Conservation (phyloP, 2,888 invertebrate species). For the Agonum fuliginosum region DNA sequence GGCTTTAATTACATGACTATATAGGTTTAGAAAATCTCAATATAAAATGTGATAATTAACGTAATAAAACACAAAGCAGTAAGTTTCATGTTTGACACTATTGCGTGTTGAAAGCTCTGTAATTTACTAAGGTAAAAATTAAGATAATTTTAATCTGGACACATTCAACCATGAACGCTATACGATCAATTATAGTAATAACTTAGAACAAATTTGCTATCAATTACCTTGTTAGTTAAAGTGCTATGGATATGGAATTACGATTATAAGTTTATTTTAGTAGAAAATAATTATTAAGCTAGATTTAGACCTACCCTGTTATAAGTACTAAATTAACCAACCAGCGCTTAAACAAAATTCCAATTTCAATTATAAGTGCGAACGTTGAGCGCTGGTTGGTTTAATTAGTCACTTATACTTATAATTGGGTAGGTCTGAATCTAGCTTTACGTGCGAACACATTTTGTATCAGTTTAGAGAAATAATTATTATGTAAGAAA, state of each 20-base stretch:
- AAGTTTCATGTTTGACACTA: neutral
- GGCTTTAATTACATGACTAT: neutral
- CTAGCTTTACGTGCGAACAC: no score
- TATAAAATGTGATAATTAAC: slow-evolving; percentile 36
- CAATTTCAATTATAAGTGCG: no score
- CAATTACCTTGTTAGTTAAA: slow-evolving; percentile 4
- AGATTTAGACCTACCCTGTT: no score
- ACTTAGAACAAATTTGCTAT: slow-evolving; percentile 1
- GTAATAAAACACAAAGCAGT: slow-evolving; percentile 20
- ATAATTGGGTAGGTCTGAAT: no score
- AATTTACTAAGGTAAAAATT: slow-evolving; percentile 24
- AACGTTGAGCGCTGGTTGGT: no score
- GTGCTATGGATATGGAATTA: neutral
- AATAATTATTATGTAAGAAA: no score
- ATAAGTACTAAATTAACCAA: no score
- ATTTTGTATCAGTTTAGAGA: no score
- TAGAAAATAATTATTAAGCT: neutral
- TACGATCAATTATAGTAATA: slow-evolving; percentile 6
- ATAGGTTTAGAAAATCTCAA: slow-evolving; percentile 3
- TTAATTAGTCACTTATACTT: no score
- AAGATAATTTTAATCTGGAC: slow-evolving; percentile 3
- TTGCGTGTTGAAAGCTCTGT: slow-evolving; percentile 20
- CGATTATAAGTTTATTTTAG: no score
- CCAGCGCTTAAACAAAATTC: no score
- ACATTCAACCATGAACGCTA: neutral